Percentiles rank a stretch among this genome's conserved stretches.
Conservation (phyloP, 2,797 vertebrate species). For the Argyrosomus regius region DNA sequence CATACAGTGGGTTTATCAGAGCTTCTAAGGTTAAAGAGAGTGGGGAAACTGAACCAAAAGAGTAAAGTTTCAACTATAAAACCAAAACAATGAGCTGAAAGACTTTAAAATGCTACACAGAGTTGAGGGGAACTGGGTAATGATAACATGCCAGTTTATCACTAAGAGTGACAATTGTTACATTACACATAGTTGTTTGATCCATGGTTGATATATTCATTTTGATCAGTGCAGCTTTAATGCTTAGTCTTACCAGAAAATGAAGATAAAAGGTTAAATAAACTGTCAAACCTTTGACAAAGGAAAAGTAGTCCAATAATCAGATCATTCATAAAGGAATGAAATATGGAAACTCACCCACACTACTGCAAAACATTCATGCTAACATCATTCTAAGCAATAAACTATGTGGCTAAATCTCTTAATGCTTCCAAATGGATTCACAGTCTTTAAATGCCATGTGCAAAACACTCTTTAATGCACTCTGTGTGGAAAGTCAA, state of each 20-base stretch:
- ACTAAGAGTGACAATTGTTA: background rate
- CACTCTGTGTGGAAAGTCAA: background rate
- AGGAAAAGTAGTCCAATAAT: conserved; percentile 11
- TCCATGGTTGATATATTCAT: no score
- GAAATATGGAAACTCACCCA: conserved; percentile 18
- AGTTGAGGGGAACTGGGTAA: background rate
- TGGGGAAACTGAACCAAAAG: no score
- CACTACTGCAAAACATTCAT: conserved; percentile 28
- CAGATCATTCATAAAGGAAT: background rate
- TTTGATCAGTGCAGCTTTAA: no score
- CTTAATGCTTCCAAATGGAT: conserved; percentile 19
- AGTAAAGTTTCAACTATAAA: background rate
- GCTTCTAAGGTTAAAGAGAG: background rate
- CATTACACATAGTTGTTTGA: background rate
- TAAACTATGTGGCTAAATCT: background rate
- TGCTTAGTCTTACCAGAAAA: no score
- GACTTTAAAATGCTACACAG: background rate
- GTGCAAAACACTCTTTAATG: conserved; percentile 13
- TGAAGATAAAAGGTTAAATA: background rate
- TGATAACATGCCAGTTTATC: background rate
- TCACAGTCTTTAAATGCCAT: conserved; percentile 17
- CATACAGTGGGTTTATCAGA: background rate
- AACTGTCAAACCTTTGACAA: background rate
- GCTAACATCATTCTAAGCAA: background rate
- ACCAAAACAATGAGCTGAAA: background rate